Conservation (phyloP, 2,113 vertebrate species). For the Prinia subflava region DNA sequence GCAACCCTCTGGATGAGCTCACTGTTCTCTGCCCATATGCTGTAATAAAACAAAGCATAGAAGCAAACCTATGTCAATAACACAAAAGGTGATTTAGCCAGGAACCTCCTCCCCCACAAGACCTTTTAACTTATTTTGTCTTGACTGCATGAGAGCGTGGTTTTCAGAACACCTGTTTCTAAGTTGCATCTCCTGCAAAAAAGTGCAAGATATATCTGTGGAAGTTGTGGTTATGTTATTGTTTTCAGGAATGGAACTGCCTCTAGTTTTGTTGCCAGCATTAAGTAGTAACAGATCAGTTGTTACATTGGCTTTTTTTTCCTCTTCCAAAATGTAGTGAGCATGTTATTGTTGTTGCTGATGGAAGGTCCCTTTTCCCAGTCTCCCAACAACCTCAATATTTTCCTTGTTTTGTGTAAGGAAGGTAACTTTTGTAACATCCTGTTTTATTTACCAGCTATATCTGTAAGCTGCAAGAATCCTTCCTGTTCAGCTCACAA, state of each 20-base stretch:
- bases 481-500: neutral
- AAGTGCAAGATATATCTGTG: neutral
- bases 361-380: neutral
- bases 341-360: neutral
- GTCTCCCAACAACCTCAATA: neutral
- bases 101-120: neutral
- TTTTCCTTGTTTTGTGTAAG: neutral
- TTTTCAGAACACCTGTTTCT: neutral
- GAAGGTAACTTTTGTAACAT: neutral
- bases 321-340: neutral
- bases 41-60: neutral
- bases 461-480: neutral
- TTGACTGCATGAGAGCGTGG: accelerated
- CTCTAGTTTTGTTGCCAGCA: neutral
- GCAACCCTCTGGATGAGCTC: neutral
- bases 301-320: neutral
- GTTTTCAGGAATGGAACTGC: neutral
- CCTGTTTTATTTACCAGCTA: neutral
- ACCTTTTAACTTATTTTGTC: neutral
- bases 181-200: neutral
- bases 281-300: neutral
- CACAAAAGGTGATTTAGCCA: neutral
- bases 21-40: neutral
- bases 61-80: neutral
- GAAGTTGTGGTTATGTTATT: neutral